These are phyloP conservation scores for Agonopterix arenella DNA, from an alignment of 2,888 invertebrate species.

Conservation along the genomic window DNA sequence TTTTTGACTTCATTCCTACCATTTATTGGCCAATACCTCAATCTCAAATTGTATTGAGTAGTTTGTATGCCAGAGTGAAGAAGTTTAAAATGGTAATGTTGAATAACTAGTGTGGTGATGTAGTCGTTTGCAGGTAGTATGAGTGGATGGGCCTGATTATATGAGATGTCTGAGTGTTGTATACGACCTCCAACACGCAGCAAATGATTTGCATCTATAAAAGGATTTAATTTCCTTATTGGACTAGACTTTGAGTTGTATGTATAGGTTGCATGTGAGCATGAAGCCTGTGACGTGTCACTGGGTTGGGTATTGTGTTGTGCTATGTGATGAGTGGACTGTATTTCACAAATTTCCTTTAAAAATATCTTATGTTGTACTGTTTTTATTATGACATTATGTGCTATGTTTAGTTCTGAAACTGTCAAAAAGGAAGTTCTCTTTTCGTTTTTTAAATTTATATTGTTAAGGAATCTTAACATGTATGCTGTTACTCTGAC, in stretches of 20 bases:
- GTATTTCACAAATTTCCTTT: background rate
- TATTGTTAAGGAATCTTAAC: background rate
- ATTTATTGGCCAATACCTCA: constrained; percentile 5
- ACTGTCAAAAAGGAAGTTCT: background rate
- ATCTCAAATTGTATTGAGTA: constrained; percentile 3
- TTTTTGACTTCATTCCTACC: constrained; percentile 2
- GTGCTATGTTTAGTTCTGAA: background rate
- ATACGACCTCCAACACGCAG: constrained; percentile 10
- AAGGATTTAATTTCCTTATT: background rate
- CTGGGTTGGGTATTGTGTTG: background rate
- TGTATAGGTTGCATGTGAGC: background rate
- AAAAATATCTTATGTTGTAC: constrained; percentile 1
- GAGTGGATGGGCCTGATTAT: constrained; percentile 8
- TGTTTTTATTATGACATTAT: background rate
- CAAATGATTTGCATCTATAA: constrained; percentile 3
- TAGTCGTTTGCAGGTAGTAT: constrained; percentile 10
- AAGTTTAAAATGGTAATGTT: constrained; percentile 3
- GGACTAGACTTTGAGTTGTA: background rate
- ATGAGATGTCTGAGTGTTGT: constrained; percentile 9
- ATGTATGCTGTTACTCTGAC: constrained; percentile 3
- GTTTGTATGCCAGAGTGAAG: constrained; percentile 9
- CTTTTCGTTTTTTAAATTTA: background rate
- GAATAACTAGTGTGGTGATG: constrained; percentile 6
- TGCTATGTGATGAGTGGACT: background rate
- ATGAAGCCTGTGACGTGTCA: background rate